Conservation (phyloP, 2,888 invertebrate genomes). For the Meghimatium bilineatum region DNA sequence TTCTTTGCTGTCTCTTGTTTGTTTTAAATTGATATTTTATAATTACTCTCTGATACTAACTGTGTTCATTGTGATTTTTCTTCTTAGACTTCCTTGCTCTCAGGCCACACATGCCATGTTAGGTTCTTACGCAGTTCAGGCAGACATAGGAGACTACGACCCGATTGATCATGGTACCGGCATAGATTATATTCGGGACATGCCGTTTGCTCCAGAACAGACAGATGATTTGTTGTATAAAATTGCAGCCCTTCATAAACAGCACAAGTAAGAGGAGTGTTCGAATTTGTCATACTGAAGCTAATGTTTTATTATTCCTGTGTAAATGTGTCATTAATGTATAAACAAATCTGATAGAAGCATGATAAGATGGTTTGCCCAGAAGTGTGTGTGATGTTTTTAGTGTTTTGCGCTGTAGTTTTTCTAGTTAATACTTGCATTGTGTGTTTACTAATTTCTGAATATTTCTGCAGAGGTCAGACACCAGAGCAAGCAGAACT, state of each 20-base stretch:
- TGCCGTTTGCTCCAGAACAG: constrained; percentile 95
- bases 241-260: constrained; percentile 93
- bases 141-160: constrained; percentile 97
- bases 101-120: constrained; percentile 97
- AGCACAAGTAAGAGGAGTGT: constrained; percentile 81
- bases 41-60: too few relatives aligned
- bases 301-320: too few relatives aligned
- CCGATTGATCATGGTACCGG: constrained; percentile 80
- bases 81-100: constrained; percentile 92
- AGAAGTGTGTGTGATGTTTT: too few relatives aligned
- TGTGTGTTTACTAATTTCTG: too few relatives aligned
- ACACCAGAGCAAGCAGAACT: constrained; percentile 98
- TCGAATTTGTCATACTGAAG: background rate
- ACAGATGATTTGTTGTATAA: constrained; percentile 92
- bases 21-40: too few relatives aligned
- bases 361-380: too few relatives aligned
- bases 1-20: background rate
- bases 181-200: constrained; percentile 88
- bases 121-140: constrained; percentile 93
- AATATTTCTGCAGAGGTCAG: constrained; percentile 85
- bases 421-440: too few relatives aligned
- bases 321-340: too few relatives aligned
- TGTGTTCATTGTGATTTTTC: too few relatives aligned
- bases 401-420: background rate
- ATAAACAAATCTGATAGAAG: too few relatives aligned